phyloP scores from a whole-genome alignment of 1,140 invertebrate species.

The Lethrus apterus region DNA sequence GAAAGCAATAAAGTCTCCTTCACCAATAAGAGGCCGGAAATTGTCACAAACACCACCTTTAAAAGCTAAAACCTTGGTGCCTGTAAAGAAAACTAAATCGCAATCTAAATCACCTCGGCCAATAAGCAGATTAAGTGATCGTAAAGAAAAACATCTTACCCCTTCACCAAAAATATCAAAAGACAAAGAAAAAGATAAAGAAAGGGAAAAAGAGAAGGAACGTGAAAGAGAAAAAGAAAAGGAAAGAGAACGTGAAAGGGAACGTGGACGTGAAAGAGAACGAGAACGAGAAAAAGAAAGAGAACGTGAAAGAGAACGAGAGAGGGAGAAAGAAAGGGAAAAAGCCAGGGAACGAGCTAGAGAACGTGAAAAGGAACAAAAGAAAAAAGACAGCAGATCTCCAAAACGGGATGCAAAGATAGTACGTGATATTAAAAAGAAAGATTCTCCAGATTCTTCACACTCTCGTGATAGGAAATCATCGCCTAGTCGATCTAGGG shows the following conservation, averaged over 20 bases:
- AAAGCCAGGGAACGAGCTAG: conserved; percentile 30
- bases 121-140: conserved; percentile 27
- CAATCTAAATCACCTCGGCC: conserved; percentile 38
- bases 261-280: conserved; percentile 32
- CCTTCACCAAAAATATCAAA: conserved; percentile 35
- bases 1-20: conserved; percentile 33
- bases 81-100: conserved; percentile 34
- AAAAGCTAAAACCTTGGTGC: conserved; percentile 38
- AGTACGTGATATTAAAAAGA: conserved; percentile 30
- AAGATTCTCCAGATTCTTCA: conserved; percentile 36
- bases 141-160: conserved; percentile 39
- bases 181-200: conserved; percentile 15
- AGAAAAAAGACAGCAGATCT: conserved; percentile 31
- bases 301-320: conserved; percentile 32
- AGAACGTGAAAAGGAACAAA: conserved; percentile 24
- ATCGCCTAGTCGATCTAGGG: conserved; percentile 29
- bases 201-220: conserved; percentile 33
- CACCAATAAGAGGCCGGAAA: conserved; percentile 37
- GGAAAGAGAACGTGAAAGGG: conserved; percentile 36
- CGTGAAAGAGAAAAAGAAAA: conserved; percentile 38
- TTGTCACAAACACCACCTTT: conserved; percentile 37
- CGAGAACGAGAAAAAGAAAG: conserved; percentile 34
- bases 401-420: conserved; percentile 32
- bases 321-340: conserved; percentile 33
- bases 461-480: conserved; percentile 35